phyloP scores from a whole-genome alignment of 2,888 invertebrate species.

The Hyppa rectilinea region DNA sequence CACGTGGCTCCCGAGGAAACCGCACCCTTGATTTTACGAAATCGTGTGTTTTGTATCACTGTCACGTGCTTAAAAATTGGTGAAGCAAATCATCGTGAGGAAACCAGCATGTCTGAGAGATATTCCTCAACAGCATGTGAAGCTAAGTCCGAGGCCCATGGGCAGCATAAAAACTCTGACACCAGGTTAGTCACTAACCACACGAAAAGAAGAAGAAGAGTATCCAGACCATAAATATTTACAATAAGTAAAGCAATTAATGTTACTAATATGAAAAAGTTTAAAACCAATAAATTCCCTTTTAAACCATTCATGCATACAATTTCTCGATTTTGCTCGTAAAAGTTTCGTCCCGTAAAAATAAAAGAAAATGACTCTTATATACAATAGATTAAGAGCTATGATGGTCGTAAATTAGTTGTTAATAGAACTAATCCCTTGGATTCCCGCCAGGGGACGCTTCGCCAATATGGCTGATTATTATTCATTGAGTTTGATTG shows the following conservation, averaged over 20 bases:
- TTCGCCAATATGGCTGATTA: slow-evolving; percentile 41
- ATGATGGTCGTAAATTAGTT: slow-evolving; percentile 41
- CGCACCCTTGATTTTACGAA: too few species aligned
- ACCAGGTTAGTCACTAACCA: too few species aligned
- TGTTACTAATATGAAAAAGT: not conserved
- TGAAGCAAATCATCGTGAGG: too few species aligned
- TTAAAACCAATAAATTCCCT: not conserved
- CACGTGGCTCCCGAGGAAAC: too few species aligned
- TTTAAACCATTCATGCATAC: not conserved
- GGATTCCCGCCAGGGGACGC: slow-evolving; percentile 50
- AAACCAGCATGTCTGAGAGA: too few species aligned
- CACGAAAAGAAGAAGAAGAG: too few species aligned
- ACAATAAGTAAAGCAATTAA: slow-evolving; percentile 1
- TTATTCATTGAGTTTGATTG: slow-evolving; percentile 47
- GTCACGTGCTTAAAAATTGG: too few species aligned
- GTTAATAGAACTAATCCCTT: slow-evolving; percentile 37
- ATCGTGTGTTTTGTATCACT: too few species aligned
- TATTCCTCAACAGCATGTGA: too few species aligned
- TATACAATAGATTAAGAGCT: not conserved
- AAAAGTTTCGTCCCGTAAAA: not conserved
- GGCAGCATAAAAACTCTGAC: too few species aligned
- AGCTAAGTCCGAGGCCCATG: too few species aligned
- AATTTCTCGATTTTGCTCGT: not conserved
- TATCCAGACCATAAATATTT: too few species aligned
- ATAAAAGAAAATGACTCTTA: slow-evolving; percentile 20